Percentiles rank a stretch among this genome's conserved stretches.
Evolutionary conservation across 2,113 vertebrate species (phyloP).

Genomic region (Nothobranchius furzeri): DNA sequence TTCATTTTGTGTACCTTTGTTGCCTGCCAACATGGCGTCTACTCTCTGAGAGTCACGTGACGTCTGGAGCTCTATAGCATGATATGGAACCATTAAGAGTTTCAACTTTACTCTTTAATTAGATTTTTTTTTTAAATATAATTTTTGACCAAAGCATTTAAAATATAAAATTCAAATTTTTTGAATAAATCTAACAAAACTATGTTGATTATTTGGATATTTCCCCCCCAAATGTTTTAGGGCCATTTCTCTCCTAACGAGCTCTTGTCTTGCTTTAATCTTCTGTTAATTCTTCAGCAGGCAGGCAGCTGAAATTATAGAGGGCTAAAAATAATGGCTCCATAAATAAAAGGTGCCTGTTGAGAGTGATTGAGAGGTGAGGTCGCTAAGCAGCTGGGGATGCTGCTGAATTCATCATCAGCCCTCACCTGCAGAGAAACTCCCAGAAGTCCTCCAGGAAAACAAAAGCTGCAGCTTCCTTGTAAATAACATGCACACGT

Average conservation of each 20-base stretch:
- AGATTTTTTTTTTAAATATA: no score
- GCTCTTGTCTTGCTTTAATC: slow-evolving; percentile 8
- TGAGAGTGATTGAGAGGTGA: slow-evolving; percentile 72
- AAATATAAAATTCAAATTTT: no score
- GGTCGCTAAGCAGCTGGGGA: slow-evolving; percentile 56
- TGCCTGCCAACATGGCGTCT: no score
- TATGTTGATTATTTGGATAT: neutral
- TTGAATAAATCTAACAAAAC: neutral
- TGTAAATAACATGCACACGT: slow-evolving; percentile 29
- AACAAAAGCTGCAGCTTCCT: slow-evolving; percentile 20
- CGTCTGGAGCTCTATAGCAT: no score
- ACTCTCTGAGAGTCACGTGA: no score
- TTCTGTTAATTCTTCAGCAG: slow-evolving; percentile 61
- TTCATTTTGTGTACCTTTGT: no score
- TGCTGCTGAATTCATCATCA: slow-evolving; percentile 62
- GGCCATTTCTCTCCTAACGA: neutral
- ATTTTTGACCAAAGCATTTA: no score
- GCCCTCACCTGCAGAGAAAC: slow-evolving; percentile 33
- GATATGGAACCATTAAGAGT: no score
- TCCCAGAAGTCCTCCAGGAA: slow-evolving; percentile 35
- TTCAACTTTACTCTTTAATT: no score
- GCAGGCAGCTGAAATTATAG: slow-evolving; percentile 63
- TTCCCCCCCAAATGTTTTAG: slow-evolving; percentile 5
- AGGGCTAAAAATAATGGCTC: slow-evolving; percentile 73
- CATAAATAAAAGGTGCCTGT: slow-evolving; percentile 71